phyloP scores from a whole-genome alignment of 2,113 vertebrate genomes.

The Ranitomeya imitator region DNA sequence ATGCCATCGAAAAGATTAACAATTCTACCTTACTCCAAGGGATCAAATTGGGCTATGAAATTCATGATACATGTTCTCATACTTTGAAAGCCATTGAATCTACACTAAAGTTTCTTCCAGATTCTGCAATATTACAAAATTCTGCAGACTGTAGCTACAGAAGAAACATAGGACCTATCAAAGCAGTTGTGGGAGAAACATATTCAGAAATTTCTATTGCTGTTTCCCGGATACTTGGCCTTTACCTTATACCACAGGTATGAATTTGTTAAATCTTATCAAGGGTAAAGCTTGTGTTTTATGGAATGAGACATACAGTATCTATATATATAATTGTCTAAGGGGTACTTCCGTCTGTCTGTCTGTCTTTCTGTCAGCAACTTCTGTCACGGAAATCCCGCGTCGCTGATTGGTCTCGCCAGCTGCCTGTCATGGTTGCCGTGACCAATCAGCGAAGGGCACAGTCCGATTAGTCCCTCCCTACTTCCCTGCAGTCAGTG shows the following conservation, averaged over 20 bases:
- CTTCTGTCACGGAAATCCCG: no score
- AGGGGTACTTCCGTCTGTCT: no score
- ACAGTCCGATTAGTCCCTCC: no score
- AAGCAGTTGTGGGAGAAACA: slow-evolving; percentile 66
- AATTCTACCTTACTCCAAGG: slow-evolving; percentile 67
- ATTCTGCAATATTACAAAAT: slow-evolving; percentile 3
- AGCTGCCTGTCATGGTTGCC: no score
- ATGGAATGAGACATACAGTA: no score
- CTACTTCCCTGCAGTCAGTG: no score
- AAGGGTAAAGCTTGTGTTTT: neutral
- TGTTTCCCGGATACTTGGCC: slow-evolving; percentile 67
- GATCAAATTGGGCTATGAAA: slow-evolving; percentile 68
- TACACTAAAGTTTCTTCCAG: slow-evolving; percentile 61
- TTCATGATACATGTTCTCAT: slow-evolving; percentile 70
- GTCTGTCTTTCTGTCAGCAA: no score
- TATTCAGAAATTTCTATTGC: slow-evolving; percentile 70
- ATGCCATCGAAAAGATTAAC: slow-evolving; percentile 71
- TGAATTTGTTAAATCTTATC: slow-evolving; percentile 45
- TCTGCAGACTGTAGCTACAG: slow-evolving; percentile 61
- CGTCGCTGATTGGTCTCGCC: no score
- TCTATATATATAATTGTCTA: no score
- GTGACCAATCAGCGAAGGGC: no score
- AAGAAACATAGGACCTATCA: slow-evolving; percentile 61
- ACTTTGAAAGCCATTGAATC: slow-evolving; percentile 66
- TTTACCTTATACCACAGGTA: slow-evolving; percentile 71